phyloP scores from a whole-genome alignment of 1,140 invertebrate genomes.

The Stenopsyche tienmushanensis region DNA sequence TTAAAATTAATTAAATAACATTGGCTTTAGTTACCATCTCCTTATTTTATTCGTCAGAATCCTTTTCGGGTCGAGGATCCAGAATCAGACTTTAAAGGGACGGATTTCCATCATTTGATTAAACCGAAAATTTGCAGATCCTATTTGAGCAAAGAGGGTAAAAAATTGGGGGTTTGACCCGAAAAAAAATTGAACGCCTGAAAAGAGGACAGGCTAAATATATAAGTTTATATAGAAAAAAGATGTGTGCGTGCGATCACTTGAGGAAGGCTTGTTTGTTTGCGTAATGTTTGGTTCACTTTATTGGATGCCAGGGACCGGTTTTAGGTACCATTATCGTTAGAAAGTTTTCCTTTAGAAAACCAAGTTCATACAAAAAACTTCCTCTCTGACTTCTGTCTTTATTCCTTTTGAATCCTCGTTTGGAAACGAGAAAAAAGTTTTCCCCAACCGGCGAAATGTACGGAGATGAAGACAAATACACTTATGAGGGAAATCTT shows the following conservation, averaged over 20 bases:
- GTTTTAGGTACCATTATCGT: slow-evolving; percentile 14
- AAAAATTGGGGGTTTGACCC: too few relatives aligned
- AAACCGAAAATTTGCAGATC: too few relatives aligned
- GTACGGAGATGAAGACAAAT: slow-evolving; percentile 9
- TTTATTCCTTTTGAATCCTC: slow-evolving; percentile 20
- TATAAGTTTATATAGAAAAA: too few relatives aligned
- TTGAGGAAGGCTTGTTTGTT: slow-evolving; percentile 2
- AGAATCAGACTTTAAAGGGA: too few relatives aligned
- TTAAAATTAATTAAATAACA: too few relatives aligned
- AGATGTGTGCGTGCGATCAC: not conserved
- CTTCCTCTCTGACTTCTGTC: slow-evolving; percentile 14
- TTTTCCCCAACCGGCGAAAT: not conserved
- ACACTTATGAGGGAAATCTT: not conserved
- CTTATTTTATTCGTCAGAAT: too few relatives aligned
- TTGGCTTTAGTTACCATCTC: too few relatives aligned
- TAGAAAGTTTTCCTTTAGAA: slow-evolving; percentile 16
- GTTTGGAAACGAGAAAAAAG: slow-evolving; percentile 3
- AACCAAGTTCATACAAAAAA: slow-evolving; percentile 20
- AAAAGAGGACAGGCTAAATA: too few relatives aligned
- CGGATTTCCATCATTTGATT: too few relatives aligned
- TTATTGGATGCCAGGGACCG: slow-evolving; percentile 1
- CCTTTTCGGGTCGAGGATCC: too few relatives aligned
- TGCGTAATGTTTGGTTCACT: slow-evolving; percentile 13
- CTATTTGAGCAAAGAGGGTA: too few relatives aligned
- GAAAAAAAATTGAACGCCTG: too few relatives aligned